Evolutionary conservation across 2,888 invertebrate species (phyloP), one percentile per base, ranked within the genome.

Genomic region (Chelonus formosanus): DNA sequence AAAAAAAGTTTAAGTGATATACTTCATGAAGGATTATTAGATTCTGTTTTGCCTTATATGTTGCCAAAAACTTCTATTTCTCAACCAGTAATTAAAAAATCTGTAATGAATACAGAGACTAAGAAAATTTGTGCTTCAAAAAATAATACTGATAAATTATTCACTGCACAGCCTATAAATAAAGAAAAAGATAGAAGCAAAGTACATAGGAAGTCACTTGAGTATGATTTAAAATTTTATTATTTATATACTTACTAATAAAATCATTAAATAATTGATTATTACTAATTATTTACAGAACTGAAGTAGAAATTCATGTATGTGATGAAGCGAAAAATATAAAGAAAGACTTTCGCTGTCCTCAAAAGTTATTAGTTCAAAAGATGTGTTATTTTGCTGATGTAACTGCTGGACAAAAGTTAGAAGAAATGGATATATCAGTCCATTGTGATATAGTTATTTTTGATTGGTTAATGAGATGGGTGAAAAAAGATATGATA

Each of bases 311-410:
- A 80, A 97, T 97, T 73, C 96, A 97, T 81, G 97, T 97, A 0
- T 96, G 95, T 77, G 97, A 97, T 80, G 97, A 97, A 85, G 92
- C 94, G 1, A 96, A 96, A 84, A 94, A 92, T 62, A 86, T 92
- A 65, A 95, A 94, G 73, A 92, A 93, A 78, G 95, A 96, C 82
- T 98, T 97, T 82, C 88, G 90, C 61, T 97, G 97, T 79, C 91
- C 94, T 0, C 93, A 96, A 80, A 92, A 91, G 75, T 85, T 97
- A 60, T 86, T 97, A 10, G 90, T 96, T 0, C 90, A 91, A 62
- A 95, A 97, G 85, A 97, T 97, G 96, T 95, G 95, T 7, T 98
- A 97, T 80, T 98, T 97, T 84, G 94, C 94, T 6, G 93, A 94
- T 78, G 93, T 95, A 3, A 94, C 94, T 0, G 90, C 91, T 10